Evolutionary conservation across 1,140 invertebrate genomes (phyloP).

Genomic region (Cylas formicarius): DNA sequence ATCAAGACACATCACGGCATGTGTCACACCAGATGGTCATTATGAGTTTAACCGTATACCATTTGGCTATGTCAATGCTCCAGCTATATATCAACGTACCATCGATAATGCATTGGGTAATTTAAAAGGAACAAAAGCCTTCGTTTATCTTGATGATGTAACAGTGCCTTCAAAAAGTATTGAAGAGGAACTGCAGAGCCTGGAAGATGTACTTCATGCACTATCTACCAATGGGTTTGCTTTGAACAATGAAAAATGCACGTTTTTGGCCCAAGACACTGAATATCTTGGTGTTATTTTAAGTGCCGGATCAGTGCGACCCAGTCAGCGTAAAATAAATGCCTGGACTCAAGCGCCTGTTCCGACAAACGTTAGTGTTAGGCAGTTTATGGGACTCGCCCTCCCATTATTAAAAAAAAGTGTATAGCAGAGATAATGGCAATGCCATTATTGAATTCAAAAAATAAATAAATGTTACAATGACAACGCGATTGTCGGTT

Average conservation of each 20-base stretch:
- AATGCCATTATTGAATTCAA: too few relatives aligned
- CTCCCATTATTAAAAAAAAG: too few relatives aligned
- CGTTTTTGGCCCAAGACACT: slow-evolving; percentile 24
- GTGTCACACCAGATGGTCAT: slow-evolving; percentile 25
- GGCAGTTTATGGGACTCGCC: too few relatives aligned
- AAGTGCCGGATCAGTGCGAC: slow-evolving; percentile 13
- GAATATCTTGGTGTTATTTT: slow-evolving; percentile 33
- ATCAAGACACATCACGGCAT: slow-evolving; percentile 17
- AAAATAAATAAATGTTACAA: too few relatives aligned
- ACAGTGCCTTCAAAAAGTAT: slow-evolving; percentile 32
- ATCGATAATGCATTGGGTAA: slow-evolving; percentile 25
- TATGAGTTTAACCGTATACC: slow-evolving; percentile 30
- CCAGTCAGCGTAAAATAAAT: slow-evolving; percentile 29
- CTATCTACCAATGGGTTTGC: slow-evolving; percentile 14
- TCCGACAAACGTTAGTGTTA: too few relatives aligned
- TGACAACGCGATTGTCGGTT: too few relatives aligned
- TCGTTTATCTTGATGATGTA: slow-evolving; percentile 27
- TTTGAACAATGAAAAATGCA: slow-evolving; percentile 29
- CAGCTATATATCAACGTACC: slow-evolving; percentile 25
- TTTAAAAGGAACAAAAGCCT: slow-evolving; percentile 20
- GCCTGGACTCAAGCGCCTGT: slow-evolving; percentile 25
- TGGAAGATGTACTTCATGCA: slow-evolving; percentile 23
- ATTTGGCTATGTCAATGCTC: slow-evolving; percentile 30
- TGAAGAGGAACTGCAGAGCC: slow-evolving; percentile 22
- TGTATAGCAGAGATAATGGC: too few relatives aligned